Conservation (phyloP, 2,888 invertebrate species). For the Drosophila bunnanda region DNA sequence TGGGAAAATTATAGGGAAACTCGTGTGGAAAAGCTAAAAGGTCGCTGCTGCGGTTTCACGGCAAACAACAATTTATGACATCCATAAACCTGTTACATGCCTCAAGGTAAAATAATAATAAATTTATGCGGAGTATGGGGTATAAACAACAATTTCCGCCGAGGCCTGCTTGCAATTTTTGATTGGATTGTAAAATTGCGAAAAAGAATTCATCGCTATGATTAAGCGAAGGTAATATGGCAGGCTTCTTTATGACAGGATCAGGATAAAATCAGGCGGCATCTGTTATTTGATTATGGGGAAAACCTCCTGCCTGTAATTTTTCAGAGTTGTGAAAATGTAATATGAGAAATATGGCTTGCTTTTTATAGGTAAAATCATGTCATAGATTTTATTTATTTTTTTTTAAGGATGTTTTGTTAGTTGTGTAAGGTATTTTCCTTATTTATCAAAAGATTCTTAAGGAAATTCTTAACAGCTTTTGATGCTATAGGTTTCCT, state of each 20-base stretch:
- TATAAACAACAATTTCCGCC: constrained; percentile 25
- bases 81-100: constrained; percentile 67
- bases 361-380: background rate
- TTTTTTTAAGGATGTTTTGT: background rate
- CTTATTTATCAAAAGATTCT: background rate
- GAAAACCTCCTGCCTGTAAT: background rate
- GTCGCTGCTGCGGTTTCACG: constrained; percentile 55
- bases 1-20: constrained; percentile 44
- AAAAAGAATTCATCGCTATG: constrained; percentile 44
- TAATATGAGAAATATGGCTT: too few species aligned
- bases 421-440: background rate
- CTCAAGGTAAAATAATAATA: constrained; percentile 77
- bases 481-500: background rate
- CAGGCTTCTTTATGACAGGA: constrained; percentile 13
- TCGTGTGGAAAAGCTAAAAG: constrained; percentile 66
- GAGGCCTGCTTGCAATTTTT: constrained; percentile 43
- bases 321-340: background rate
- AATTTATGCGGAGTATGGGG: constrained; percentile 73
- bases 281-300: constrained; percentile 3
- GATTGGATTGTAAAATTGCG: constrained; percentile 68
- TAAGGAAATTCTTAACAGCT: background rate
- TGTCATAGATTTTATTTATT: background rate
- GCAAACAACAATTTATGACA: constrained; percentile 76
- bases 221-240: constrained; percentile 63
- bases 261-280: constrained; percentile 9